phyloP scores from a whole-genome alignment of 2,797 vertebrate species.

The Apogon hyalosoma region DNA sequence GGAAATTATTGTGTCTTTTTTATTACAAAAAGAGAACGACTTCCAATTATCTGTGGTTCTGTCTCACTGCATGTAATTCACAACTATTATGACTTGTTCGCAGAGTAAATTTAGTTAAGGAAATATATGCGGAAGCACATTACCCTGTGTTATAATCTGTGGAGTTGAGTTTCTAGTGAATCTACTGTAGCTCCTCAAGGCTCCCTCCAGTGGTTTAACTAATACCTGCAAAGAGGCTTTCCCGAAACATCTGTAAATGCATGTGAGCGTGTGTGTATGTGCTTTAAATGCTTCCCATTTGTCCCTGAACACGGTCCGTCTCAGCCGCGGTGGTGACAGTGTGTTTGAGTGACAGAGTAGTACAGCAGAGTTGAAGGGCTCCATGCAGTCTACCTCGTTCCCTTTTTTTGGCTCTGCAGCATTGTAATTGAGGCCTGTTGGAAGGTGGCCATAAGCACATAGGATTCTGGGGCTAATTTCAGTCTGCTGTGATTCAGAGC shows the following conservation, averaged over 20 bases:
- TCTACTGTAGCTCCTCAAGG: constrained; percentile 22
- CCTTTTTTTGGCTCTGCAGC: constrained; percentile 82
- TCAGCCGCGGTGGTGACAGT: constrained; percentile 72
- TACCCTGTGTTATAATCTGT: constrained; percentile 29
- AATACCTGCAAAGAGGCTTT: constrained; percentile 51
- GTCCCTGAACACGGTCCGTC: constrained; percentile 63
- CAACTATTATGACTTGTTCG: constrained; percentile 31
- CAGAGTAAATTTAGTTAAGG: constrained; percentile 32
- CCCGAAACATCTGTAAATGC: constrained; percentile 35
- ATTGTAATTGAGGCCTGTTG: constrained; percentile 87
- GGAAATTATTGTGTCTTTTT: constrained; percentile 63
- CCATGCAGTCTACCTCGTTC: constrained; percentile 83
- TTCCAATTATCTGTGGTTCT: constrained; percentile 62
- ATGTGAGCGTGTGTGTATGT: constrained; percentile 19
- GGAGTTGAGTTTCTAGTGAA: constrained; percentile 23
- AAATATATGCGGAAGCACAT: constrained; percentile 44
- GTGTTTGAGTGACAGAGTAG: constrained; percentile 76
- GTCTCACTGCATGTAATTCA: constrained; percentile 47
- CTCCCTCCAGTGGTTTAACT: constrained; percentile 78
- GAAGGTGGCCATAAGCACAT: constrained; percentile 80
- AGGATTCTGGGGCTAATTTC: constrained; percentile 83
- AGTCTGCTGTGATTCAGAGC: constrained; percentile 73
- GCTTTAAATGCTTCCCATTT: constrained; percentile 66
- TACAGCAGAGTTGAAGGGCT: constrained; percentile 81
- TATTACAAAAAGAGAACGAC: constrained; percentile 49